A percentile compares a stretch with the other conserved stretches of the same genome.
phyloP scores from a whole-genome alignment of 1,140 invertebrate species.

The Planococcus citri region DNA sequence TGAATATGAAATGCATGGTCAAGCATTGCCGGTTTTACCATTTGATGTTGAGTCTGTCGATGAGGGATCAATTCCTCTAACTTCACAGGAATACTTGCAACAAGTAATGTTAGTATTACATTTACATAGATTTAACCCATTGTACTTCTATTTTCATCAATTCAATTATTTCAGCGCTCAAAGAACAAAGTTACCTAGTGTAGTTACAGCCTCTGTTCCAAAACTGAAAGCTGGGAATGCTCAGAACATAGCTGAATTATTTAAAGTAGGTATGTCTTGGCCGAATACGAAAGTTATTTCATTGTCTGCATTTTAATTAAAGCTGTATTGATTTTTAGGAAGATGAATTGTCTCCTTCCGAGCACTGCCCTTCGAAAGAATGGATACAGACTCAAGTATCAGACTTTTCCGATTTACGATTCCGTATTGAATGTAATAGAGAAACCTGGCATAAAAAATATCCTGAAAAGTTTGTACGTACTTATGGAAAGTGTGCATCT shows the following conservation, averaged over 20 bases:
- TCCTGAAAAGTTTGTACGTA: background rate
- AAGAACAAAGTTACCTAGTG: background rate
- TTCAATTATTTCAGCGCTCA: background rate
- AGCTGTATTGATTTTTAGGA: background rate
- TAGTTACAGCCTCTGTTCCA: background rate
- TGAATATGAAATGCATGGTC: background rate
- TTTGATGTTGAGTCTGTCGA: background rate
- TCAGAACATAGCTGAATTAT: background rate
- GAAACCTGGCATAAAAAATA: background rate
- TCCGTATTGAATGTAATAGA: background rate
- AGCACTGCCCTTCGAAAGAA: background rate
- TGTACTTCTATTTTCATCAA: background rate
- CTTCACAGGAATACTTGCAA: constrained; percentile 8
- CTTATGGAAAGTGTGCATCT: background rate
- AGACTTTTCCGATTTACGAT: background rate
- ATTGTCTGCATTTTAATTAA: background rate
- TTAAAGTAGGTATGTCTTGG: background rate
- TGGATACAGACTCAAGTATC: background rate
- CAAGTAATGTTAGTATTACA: background rate
- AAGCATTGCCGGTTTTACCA: background rate
- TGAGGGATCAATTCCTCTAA: background rate
- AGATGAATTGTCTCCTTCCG: background rate
- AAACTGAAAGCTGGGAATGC: background rate
- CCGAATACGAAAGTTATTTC: background rate
- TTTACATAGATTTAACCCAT: no score